These are phyloP conservation scores for Tor tambroides DNA, from an alignment of 2,113 vertebrate species.

Conservation along the genomic window DNA sequence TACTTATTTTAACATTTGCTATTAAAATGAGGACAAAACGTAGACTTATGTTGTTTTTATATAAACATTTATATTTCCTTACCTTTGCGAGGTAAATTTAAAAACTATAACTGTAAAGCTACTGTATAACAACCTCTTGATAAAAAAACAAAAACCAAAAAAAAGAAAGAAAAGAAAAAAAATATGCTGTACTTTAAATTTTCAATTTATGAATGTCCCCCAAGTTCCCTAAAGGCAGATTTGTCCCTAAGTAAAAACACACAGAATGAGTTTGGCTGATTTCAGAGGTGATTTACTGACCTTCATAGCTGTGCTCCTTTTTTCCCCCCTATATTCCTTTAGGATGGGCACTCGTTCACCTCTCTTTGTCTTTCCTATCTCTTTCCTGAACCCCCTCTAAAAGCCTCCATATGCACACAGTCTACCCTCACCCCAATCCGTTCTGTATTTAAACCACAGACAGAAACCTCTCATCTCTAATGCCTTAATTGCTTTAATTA, in stretches of 20 bases:
- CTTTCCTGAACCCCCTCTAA: background rate
- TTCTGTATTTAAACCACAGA: constrained; percentile 32
- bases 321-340: background rate
- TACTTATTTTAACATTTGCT: background rate
- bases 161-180: background rate
- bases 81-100: too few species aligned
- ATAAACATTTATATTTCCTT: background rate
- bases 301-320: background rate
- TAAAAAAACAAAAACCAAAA: background rate
- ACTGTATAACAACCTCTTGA: too few species aligned
- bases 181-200: background rate
- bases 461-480: constrained; percentile 44
- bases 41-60: background rate
- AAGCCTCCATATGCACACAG: background rate
- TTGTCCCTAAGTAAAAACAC: background rate
- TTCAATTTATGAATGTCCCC: background rate
- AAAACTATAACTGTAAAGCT: too few species aligned
- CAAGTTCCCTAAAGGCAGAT: background rate
- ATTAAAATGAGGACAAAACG: background rate
- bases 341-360: background rate
- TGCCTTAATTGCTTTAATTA: constrained; percentile 65
- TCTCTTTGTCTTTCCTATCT: background rate
- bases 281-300: background rate
- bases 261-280: background rate
- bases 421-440: background rate